Evolutionary conservation across 2,113 vertebrate genomes (phyloP).

Genomic region (Anolis carolinensis): DNA sequence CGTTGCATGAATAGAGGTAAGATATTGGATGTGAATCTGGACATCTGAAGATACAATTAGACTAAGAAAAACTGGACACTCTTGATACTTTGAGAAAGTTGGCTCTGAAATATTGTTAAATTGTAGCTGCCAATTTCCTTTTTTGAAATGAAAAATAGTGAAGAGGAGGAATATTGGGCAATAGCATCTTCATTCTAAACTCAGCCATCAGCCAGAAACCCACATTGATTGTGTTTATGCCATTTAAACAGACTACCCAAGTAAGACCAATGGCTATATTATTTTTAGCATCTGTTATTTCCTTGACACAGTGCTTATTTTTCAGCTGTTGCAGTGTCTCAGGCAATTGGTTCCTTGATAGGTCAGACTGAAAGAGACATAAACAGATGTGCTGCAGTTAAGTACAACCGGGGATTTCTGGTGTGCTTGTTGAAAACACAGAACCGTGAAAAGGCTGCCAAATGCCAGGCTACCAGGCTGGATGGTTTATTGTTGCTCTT

Average conservation of each 20-base stretch:
- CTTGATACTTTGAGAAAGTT: too few species aligned
- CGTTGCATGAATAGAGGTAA: too few species aligned
- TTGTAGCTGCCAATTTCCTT: neutral
- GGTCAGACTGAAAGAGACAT: neutral
- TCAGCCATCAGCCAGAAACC: neutral
- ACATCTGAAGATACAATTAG: too few species aligned
- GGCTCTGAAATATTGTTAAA: neutral
- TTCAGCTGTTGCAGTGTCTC: neutral
- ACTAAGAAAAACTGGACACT: too few species aligned
- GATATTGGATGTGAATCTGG: too few species aligned
- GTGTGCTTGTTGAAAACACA: constrained; percentile 19
- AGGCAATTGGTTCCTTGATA: neutral
- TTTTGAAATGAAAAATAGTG: neutral
- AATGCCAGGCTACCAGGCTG: constrained; percentile 17
- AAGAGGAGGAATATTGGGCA: neutral
- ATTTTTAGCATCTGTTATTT: constrained; percentile 32
- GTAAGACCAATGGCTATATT: neutral
- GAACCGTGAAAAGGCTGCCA: neutral
- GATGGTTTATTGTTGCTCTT: constrained; percentile 42
- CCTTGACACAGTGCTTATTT: constrained; percentile 12
- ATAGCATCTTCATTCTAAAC: neutral
- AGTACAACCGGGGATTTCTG: constrained; percentile 19
- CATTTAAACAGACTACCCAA: neutral
- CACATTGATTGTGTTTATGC: fast-evolving
- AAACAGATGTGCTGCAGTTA: constrained; percentile 7